phyloP scores from a whole-genome alignment of 2,888 invertebrate genomes.

The Isotomurus palustris region DNA sequence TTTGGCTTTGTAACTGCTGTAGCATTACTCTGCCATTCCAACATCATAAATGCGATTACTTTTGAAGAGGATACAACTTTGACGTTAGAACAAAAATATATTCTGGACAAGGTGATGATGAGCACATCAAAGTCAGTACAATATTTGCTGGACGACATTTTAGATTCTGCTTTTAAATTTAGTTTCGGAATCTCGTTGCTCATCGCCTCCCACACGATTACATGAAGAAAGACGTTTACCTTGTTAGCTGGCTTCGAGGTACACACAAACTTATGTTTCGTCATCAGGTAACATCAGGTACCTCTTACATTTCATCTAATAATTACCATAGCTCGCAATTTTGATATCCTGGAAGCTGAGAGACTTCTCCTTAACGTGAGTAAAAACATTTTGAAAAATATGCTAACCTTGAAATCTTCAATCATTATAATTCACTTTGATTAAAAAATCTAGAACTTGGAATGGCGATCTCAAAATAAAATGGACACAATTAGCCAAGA shows the following conservation, averaged over 20 bases:
- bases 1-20: too few relatives aligned
- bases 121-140: too few relatives aligned
- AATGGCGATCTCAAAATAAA: slow-evolving; percentile 13
- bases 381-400: too few relatives aligned
- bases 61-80: not conserved
- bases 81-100: not conserved
- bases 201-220: not conserved
- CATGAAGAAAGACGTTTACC: not conserved
- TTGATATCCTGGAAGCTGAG: not conserved
- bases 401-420: too few relatives aligned
- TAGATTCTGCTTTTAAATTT: too few relatives aligned
- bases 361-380: not conserved
- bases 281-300: not conserved
- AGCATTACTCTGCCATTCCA: too few relatives aligned
- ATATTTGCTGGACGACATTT: not conserved
- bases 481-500: slow-evolving; percentile 10
- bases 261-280: not conserved
- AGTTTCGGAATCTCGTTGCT: not conserved
- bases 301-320: not conserved
- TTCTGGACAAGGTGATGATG: not conserved
- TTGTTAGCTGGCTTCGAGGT: not conserved
- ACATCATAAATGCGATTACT: too few relatives aligned
- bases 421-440: too few relatives aligned
- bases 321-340: not conserved
- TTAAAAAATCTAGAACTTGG: not conserved